Conservation (phyloP, 2,797 vertebrate genomes). For the Xenops minutus region DNA sequence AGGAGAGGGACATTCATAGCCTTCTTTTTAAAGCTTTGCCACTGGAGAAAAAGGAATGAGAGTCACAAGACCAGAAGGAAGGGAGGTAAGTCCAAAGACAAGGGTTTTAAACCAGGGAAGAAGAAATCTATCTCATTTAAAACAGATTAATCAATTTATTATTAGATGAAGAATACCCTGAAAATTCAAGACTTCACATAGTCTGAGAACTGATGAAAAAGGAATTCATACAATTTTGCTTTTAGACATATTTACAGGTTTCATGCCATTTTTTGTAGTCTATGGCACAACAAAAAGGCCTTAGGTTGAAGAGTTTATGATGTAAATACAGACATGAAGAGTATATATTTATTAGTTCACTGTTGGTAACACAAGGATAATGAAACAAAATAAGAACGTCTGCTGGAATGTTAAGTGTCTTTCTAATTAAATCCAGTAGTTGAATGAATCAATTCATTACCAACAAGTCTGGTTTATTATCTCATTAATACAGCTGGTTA, state of each 20-base stretch:
- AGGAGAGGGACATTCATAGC: not conserved
- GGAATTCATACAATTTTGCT: not conserved
- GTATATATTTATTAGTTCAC: slow-evolving; percentile 35
- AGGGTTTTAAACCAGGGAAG: not conserved
- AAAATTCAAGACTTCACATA: not conserved
- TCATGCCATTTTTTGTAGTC: not conserved
- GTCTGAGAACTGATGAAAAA: not conserved
- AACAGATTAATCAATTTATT: not conserved
- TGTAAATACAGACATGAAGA: not conserved
- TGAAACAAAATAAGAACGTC: slow-evolving; percentile 71
- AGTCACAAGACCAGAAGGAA: not conserved
- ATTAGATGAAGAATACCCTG: not conserved
- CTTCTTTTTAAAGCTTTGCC: not conserved
- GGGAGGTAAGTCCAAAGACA: not conserved
- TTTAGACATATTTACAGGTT: not conserved
- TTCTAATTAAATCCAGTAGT: slow-evolving; percentile 74
- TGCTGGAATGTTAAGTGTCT: slow-evolving; percentile 68
- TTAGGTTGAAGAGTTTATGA: not conserved
- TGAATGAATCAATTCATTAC: slow-evolving; percentile 73
- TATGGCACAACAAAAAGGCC: not conserved
- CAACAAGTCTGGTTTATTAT: slow-evolving; percentile 66
- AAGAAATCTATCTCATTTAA: not conserved
- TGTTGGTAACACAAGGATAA: slow-evolving; percentile 58
- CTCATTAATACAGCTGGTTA: slow-evolving; percentile 72
- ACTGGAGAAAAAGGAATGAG: not conserved